Base-by-base conservation (phyloP, 2,113 vertebrate species). In the Cyanoliseus patagonus region DNA sequence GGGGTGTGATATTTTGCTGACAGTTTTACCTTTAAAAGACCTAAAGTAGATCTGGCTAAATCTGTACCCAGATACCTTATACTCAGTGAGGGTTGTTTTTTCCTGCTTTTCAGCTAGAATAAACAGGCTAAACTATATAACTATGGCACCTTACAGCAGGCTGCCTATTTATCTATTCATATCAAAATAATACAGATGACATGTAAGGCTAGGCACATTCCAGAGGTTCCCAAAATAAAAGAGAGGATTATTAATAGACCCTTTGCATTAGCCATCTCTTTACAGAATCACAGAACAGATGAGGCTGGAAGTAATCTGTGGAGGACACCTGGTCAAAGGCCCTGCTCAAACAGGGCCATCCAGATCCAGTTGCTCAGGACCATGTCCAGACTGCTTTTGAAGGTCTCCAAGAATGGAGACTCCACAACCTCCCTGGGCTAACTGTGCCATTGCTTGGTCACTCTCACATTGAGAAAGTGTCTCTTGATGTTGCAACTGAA, bases 1-100 rank as follows among this genome's bases (percentile, higher is more conserved):
- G 61, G 92, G 76, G 90, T 96, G 93, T 94, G 92, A 96, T 88
- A 95, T 95, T 96, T 96, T 96, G 75, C 83, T 95, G 92, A 93
- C 90, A 92, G 92, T 78, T 95, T 90, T 95, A 96, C 93, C 96
- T 96, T 91, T 96, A 68, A 92, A 88, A 86, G 88, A 91, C 95
- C 93, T 92, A 59, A 83, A 92, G 88, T 42, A 86, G 35, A 78
- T 81, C 69, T 82, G 94, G 92, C 66, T 83, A 94, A 86, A 84
- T 96, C 81, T 84, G 55, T 84, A 67, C 39, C 24, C 23, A 42
- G 39, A 68, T 68, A 84, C 35, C 44, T 86, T 91, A 61, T 39
- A 64, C 33, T 88, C 57, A 31, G 20, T 72, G 64, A 83, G 31
- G 22, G 30, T 2, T 18, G 2, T 2, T n/a, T 47, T 82, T 52